Evolutionary conservation across 2,797 vertebrate genomes (phyloP).

Genomic region (Semotilus atromaculatus): DNA sequence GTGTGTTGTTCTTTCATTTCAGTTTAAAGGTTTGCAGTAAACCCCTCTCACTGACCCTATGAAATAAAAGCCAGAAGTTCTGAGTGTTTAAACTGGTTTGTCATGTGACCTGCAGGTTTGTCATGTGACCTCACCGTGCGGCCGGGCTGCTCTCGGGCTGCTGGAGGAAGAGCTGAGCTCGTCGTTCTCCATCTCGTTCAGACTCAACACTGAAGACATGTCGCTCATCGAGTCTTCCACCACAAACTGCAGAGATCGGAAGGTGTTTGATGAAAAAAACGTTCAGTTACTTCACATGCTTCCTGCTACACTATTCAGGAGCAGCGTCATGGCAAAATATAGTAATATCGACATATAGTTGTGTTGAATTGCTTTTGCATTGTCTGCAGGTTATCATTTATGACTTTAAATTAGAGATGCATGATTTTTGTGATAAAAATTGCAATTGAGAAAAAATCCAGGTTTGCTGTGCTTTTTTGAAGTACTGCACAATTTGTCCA

Average conservation of each 20-base stretch:
- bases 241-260: slow-evolving; percentile 61
- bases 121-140: slow-evolving; percentile 61
- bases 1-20: not conserved
- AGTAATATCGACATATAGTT: not conserved
- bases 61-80: no score
- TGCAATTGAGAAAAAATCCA: no score
- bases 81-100: no score
- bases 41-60: not conserved
- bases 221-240: slow-evolving; percentile 69
- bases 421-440: no score
- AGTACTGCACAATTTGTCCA: not conserved
- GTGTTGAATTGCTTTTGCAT: no score
- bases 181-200: slow-evolving; percentile 68
- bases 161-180: slow-evolving; percentile 62
- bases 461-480: no score
- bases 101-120: not conserved
- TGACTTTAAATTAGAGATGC: not conserved
- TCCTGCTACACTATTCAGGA: not conserved
- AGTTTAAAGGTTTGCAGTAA: not conserved
- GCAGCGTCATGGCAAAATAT: not conserved
- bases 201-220: slow-evolving; percentile 67
- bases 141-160: slow-evolving; percentile 53
- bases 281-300: not conserved
- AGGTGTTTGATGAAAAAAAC: not conserved
- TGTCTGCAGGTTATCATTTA: not conserved